Evolutionary conservation across 2,888 invertebrate genomes (phyloP), one percentile per base, ranked within the genome.

Genomic region (Muschampia plurimacula): DNA sequence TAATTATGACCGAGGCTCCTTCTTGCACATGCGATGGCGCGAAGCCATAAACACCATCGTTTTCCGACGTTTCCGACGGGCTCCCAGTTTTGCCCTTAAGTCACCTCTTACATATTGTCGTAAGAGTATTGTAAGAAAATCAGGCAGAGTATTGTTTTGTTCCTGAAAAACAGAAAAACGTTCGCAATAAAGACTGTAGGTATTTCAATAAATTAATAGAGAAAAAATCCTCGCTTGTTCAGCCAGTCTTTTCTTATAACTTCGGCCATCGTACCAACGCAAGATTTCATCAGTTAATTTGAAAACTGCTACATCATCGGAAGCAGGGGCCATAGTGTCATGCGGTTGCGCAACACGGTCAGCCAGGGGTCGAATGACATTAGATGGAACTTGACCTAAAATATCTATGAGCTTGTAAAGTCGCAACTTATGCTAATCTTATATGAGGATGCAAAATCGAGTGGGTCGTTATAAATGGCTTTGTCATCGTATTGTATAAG

Each of bases 371-470:
- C 62, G 39, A 22, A 62, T 49, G 32, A 62, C 62, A 69, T 69
- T 52, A 69, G 69, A 36, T n/a, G 52, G 49, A 69, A 63, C 69
- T 69, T 69, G 69, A 69, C 69, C 69, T 55, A 69, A 52, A 63
- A 39, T 36, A 15, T 36, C 15, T 36, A n/a, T 36, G 46, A 32
- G 15, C 15, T 28, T n/a, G 8, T 39, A 32, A 52, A 41, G 8
- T 67, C 41, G 57, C 57, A 67, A 39, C 28, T 66, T 66, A 66
- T 66, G 66, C 36, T 66, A 66, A 66, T 66, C n/a, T 3, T 5
- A 28, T 28, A 32, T 32, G 59, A 59, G 32, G 59, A 59, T 59
- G 13, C 55, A 32, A n/a, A 59, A 59, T 59, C 5, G 32, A 59
- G 32, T 59, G 59, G 10, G 59, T 36, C 55, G 55, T 55, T 22